phyloP scores from a whole-genome alignment of 2,797 vertebrate genomes.

The Numenius phaeopus region DNA sequence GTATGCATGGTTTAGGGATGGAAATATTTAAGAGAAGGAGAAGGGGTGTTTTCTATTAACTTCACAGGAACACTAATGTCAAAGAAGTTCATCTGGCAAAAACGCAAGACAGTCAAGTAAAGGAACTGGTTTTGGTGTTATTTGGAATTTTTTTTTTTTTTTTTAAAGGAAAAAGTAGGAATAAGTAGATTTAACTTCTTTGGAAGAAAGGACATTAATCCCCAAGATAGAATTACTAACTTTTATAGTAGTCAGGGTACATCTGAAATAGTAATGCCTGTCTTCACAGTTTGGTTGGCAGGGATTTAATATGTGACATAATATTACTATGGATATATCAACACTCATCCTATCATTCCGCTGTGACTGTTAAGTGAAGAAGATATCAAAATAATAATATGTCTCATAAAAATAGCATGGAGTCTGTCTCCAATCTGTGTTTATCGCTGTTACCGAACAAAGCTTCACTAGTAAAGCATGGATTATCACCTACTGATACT shows the following conservation, averaged over 20 bases:
- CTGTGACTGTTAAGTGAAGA: background rate
- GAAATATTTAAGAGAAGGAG: background rate
- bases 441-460: background rate
- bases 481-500: background rate
- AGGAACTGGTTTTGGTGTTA: background rate
- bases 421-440: background rate
- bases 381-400: constrained; percentile 43
- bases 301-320: constrained; percentile 18
- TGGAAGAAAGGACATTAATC: background rate
- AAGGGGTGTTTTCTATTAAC: background rate
- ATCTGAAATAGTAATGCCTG: background rate
- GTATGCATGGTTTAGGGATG: background rate
- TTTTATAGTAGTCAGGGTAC: background rate
- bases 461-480: background rate
- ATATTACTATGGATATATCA: constrained; percentile 35
- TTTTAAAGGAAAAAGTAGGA: background rate
- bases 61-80: background rate
- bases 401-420: constrained; percentile 4
- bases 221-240: background rate
- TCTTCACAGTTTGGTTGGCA: constrained; percentile 22
- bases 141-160: background rate
- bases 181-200: background rate
- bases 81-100: background rate
- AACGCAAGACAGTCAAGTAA: background rate
- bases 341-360: background rate